Evolutionary conservation across 2,888 invertebrate genomes (phyloP).

Genomic region (Spilosoma lubricipeda): DNA sequence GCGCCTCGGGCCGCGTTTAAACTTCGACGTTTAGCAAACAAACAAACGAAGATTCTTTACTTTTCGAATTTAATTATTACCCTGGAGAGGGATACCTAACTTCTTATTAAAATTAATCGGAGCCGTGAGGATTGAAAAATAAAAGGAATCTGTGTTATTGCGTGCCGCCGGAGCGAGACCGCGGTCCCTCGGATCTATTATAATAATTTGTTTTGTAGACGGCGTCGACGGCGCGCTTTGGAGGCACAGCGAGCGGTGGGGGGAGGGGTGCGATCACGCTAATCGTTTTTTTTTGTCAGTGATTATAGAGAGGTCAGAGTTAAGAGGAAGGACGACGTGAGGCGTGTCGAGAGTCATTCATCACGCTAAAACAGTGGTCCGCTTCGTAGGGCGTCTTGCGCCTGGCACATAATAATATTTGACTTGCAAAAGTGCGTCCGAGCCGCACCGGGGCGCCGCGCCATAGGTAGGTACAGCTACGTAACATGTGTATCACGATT

Average conservation of each 20-base stretch:
- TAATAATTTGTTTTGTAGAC: conserved; percentile 40
- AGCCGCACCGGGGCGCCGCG: neutral
- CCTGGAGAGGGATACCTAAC: conserved; percentile 50
- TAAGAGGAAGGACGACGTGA: neutral
- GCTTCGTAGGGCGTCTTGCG: neutral
- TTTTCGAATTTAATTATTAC: conserved; percentile 57
- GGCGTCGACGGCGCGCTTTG: neutral
- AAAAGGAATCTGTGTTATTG: conserved; percentile 50
- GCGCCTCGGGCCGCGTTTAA: conserved; percentile 21
- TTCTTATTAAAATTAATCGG: conserved; percentile 57
- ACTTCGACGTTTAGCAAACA: conserved; percentile 54
- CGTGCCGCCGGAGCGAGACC: conserved; percentile 23
- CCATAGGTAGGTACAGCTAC: neutral
- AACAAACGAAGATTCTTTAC: conserved; percentile 45
- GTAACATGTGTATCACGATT: conserved; percentile 17
- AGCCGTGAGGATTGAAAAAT: conserved; percentile 47
- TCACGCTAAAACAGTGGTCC: conserved; percentile 5
- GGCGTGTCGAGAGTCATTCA: conserved; percentile 6
- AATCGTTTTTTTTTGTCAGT: conserved; percentile 31
- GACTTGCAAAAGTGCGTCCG: conserved; percentile 8
- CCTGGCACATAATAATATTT: conserved; percentile 13
- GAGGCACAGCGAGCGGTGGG: too few species aligned
- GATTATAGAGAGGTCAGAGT: conserved; percentile 26
- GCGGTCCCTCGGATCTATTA: conserved; percentile 17
- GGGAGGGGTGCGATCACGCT: neutral